These are phyloP conservation scores for Sinosuthora webbiana DNA, from an alignment of 2,113 vertebrate species.

Conservation along the genomic window DNA sequence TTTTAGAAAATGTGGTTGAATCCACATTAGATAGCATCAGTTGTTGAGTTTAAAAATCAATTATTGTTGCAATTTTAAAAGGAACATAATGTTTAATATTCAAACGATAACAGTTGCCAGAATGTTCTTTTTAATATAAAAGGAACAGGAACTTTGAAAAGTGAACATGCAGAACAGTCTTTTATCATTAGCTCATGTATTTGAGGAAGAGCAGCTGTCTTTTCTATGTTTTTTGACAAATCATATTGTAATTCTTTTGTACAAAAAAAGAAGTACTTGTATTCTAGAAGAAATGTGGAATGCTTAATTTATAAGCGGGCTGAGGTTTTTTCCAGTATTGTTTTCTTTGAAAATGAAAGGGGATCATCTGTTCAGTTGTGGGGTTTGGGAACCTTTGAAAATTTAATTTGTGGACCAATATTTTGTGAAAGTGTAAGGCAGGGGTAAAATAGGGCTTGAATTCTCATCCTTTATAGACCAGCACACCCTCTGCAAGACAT, in stretches of 20 bases:
- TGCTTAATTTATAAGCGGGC: conserved; percentile 88
- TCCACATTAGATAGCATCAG: conserved; percentile 72
- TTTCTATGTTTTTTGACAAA: conserved; percentile 90
- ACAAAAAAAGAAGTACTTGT: conserved; percentile 86
- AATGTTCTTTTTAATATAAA: conserved; percentile 78
- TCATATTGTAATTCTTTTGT: conserved; percentile 90
- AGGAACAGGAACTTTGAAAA: conserved; percentile 76
- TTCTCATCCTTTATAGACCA: conserved; percentile 75
- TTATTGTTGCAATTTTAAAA: conserved; percentile 74
- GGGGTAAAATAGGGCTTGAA: conserved; percentile 78
- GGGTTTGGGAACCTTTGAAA: conserved; percentile 75
- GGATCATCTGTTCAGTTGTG: conserved; percentile 81
- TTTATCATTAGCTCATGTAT: conserved; percentile 85
- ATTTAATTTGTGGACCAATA: conserved; percentile 93
- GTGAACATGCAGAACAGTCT: conserved; percentile 77
- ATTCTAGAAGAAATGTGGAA: conserved; percentile 86
- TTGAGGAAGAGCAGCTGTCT: conserved; percentile 86
- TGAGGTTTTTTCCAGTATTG: conserved; percentile 81
- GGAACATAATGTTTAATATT: conserved; percentile 76
- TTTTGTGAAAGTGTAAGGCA: conserved; percentile 80
- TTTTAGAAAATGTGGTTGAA: conserved; percentile 65
- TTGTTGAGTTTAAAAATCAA: conserved; percentile 72
- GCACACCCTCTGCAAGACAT: conserved; percentile 76
- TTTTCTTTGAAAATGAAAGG: conserved; percentile 83
- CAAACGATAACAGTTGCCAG: conserved; percentile 75